Base-by-base conservation (phyloP, 2,797 vertebrate genomes). In the Furcifer pardalis region DNA sequence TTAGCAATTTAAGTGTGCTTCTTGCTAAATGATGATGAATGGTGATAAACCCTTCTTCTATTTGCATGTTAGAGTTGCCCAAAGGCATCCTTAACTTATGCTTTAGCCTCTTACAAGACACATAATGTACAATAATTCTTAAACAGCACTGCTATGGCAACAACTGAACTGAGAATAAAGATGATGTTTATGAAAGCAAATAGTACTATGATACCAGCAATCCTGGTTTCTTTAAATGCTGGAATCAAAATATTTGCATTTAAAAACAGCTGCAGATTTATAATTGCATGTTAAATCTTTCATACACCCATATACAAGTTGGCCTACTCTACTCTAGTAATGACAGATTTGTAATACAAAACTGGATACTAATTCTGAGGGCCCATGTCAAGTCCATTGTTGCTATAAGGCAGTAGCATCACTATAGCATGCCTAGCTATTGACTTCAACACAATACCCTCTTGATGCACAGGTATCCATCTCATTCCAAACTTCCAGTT, bases 71-170 rank as follows among this genome's bases (percentile, higher is more conserved):
- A 25, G 27, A 80, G 12, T 86, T 83, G 49, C 42, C 60, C 77
- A 86, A 74, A 30, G 84, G 0, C 2, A 84, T 15, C 72, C 84
- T 90, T 90, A 90, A 86, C 0, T 68, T 79, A 15, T 25, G 62
- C 1, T 77, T 88, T 86, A 4, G 1, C 79, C 23, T 90, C 76
- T 87, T 25, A 7, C 44, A 83, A 72, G 71, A 81, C 0, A 84
- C 75, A 81, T 75, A 35, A 3, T 86, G 32, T 69, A 46, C 56
- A 88, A 69, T 68, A 1, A 0, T 35, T 0, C 77, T 79, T 79
- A 83, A 89, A 86, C 82, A 86, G 17, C 46, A 84, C 46, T 44
- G 2, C 2, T 7, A 62, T 1, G 59, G 49, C 0, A 83, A 89
- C 89, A 88, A 8, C 0, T 30, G n/a, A 62, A 35, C 27, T 23